Evolutionary conservation across 2,113 vertebrate genomes (phyloP), one percentile per base, ranked within the genome.

Genomic region (Tiliqua scincoides): DNA sequence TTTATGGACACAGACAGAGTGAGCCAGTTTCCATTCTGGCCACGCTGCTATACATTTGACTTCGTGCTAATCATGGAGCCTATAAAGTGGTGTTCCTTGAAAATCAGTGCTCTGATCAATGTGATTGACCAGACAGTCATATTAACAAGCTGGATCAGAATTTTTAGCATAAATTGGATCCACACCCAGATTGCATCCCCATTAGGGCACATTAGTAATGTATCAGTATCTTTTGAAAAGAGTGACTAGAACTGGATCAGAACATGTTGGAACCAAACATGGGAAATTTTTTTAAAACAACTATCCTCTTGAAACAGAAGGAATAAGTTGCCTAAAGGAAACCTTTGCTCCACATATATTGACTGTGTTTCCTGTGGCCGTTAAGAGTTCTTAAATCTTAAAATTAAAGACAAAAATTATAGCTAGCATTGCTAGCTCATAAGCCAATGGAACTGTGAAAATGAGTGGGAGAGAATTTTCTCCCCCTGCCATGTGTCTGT

Each of bases 1-100:
- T 48, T 48, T 48, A 48, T 48, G 43, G 43, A 48, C 43, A 48
- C 43, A 48, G 43, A 48, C 43, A 48, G 43, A 48, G 43, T 76
- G 75, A 83, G 37, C 59, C 0, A 59, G 77, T 90, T 92, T 89
- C 84, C 86, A 18, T 85, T 91, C 61, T 83, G n/a, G 73, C 82
- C 86, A 91, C 91, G 86, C 81, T 87, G 84, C 89, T 94, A 83
- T 91, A 92, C 93, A 92, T 88, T 0, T 84, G 79, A 79, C 84
- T 86, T 77, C 92, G 68, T 86, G 81, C 88, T 85, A 1, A 86
- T 73, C 23, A 40, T 25, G 32, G 59, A 63, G 63, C 23, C 35
- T 63, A 23, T 62, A 27, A 62, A 30, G 23, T 43, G 11, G 9
- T 92, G 48, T 79, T 1, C 0, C 15, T n/a, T 76, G 74, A 74